Base-by-base conservation (phyloP, 2,797 vertebrate species). In the Mycteria americana region DNA sequence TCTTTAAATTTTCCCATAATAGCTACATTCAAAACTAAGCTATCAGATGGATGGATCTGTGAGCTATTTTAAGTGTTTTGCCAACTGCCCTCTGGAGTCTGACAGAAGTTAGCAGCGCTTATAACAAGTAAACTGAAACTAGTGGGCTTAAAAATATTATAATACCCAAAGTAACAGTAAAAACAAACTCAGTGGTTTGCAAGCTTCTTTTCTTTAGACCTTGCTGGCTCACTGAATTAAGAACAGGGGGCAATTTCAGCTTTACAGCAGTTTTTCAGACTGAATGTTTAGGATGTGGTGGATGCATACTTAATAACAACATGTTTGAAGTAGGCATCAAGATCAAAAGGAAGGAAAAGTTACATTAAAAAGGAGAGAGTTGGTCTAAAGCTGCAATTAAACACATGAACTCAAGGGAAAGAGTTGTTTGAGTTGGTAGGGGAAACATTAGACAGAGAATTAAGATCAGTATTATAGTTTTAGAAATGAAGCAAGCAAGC, bases 311-410 rank as follows among this genome's bases (percentile, higher is more conserved):
- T 83, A 84, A 91, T 91, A 85, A 85, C 51, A 69, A 24, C 4
- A 11, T 16, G 22, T 65, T 65, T 81, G 84, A 92, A 69, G 76
- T 9, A 81, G 62, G 75, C 59, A 85, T 41, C 13, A 10, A 83
- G 78, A 95, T 75, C 57, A 92, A 89, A 92, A 89, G 65, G 69
- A 72, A 92, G 83, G 35, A 89, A 73, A 73, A 1, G 13, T 51
- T 85, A 92, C 65, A 69, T 30, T 72, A 74, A 75, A 85, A 85
- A 25, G 41, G 45, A 62, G 30, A 83, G 53, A 85, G 72, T 9
- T 74, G 64, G 57, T 83, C 88, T 85, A 77, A 93, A 83, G 69
- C 65, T 76, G 75, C 87, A 93, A 93, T 89, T 91, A 95, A 88
- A 75, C 79, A 59, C 75, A 57, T 8, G 59, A 94, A 80, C 84